Evolutionary conservation across 2,113 vertebrate species (phyloP).

Genomic region (Podocnemis expansa): DNA sequence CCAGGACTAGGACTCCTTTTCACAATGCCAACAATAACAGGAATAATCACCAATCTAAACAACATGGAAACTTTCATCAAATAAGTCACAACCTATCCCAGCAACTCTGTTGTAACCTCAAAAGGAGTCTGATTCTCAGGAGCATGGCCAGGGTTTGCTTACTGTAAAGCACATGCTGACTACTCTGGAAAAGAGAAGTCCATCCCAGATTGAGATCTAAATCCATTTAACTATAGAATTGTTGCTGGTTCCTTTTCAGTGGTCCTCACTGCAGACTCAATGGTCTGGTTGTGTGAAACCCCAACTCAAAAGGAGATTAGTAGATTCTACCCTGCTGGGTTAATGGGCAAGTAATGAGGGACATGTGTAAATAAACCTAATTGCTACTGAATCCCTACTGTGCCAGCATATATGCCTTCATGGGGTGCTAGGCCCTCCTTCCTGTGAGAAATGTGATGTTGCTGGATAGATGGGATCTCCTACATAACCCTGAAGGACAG

Average conservation of each 20-base stretch:
- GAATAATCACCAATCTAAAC: too few species aligned
- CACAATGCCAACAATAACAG: too few species aligned
- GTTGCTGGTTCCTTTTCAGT: neutral
- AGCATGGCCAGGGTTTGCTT: neutral
- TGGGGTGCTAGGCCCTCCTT: neutral
- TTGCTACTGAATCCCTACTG: slow-evolving; percentile 14
- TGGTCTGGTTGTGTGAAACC: neutral
- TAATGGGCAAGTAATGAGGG: slow-evolving; percentile 64
- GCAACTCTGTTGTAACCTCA: neutral
- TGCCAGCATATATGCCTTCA: neutral
- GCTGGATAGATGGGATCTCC: neutral
- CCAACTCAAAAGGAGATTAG: neutral
- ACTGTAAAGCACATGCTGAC: accelerated
- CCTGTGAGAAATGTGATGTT: neutral
- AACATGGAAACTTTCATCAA: too few species aligned
- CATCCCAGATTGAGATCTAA: accelerated
- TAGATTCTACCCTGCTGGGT: slow-evolving; percentile 26
- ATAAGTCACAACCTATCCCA: neutral
- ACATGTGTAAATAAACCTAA: slow-evolving; percentile 49
- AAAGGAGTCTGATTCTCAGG: neutral
- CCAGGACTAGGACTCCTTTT: too few species aligned
- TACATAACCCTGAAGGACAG: neutral
- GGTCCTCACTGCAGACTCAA: neutral
- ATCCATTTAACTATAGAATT: neutral
- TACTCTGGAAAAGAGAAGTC: neutral